Conservation (phyloP, 2,797 vertebrate genomes). For the Gephyroberyx darwinii region DNA sequence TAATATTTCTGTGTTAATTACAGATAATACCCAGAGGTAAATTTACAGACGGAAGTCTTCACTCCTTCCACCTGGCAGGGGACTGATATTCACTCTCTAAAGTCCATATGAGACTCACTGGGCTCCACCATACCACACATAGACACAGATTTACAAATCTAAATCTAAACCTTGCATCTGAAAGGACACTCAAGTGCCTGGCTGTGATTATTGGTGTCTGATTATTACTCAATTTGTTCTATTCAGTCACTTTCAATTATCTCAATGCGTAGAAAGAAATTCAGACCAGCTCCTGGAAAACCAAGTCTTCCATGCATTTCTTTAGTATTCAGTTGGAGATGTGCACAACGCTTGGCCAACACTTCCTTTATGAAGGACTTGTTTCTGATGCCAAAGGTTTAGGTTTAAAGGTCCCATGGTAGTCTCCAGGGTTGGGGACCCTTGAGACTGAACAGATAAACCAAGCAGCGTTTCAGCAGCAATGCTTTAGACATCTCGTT, state of each 20-base stretch:
- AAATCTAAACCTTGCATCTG: slow-evolving; percentile 43
- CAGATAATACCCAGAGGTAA: neutral
- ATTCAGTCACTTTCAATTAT: slow-evolving; percentile 17
- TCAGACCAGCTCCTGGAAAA: slow-evolving; percentile 51
- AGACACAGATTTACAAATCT: slow-evolving; percentile 7
- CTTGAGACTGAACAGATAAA: slow-evolving; percentile 27
- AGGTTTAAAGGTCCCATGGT: too few relatives aligned
- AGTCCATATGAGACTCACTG: slow-evolving; percentile 7
- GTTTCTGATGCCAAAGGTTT: slow-evolving; percentile 29
- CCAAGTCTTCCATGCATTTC: slow-evolving; percentile 64
- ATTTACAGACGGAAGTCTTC: neutral
- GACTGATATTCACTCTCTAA: slow-evolving; percentile 15
- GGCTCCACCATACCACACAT: neutral
- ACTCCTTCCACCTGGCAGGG: neutral
- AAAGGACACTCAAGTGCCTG: slow-evolving; percentile 75
- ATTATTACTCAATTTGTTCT: slow-evolving; percentile 19
- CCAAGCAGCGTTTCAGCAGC: slow-evolving; percentile 3
- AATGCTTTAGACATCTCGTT: neutral
- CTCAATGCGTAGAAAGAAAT: slow-evolving; percentile 17
- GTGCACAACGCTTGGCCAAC: slow-evolving; percentile 31
- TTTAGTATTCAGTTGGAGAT: slow-evolving; percentile 34
- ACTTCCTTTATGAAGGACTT: slow-evolving; percentile 18
- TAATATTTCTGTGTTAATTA: neutral
- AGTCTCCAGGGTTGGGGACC: slow-evolving; percentile 13
- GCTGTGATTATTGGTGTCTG: slow-evolving; percentile 53